A percentile compares a stretch with the other conserved stretches of the same genome.
These are phyloP conservation scores for Sthenelais limicola DNA, from an alignment of 2,888 invertebrate genomes.

Conservation along the genomic window DNA sequence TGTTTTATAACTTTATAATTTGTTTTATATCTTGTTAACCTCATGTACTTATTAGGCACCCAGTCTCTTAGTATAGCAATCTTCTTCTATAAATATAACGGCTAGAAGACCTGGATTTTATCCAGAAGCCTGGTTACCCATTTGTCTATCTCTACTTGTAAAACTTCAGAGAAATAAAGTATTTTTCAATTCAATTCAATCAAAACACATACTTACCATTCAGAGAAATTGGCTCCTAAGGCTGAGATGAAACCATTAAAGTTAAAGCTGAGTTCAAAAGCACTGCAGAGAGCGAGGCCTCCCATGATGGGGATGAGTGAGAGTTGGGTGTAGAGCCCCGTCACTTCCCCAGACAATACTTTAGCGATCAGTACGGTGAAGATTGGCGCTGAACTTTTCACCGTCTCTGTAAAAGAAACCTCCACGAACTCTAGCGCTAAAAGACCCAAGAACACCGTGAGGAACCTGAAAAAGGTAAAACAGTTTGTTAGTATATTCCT, in stretches of 20 bases:
- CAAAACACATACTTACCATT: constrained; percentile 75
- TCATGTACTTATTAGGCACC: too few relatives aligned
- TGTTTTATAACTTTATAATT: too few relatives aligned
- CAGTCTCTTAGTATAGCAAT: too few relatives aligned
- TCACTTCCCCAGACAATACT: constrained; percentile 70
- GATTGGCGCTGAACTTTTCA: constrained; percentile 85
- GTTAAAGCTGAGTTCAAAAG: constrained; percentile 85
- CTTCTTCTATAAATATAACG: too few relatives aligned
- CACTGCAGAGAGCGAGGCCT: constrained; percentile 82
- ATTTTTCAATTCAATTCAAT: constrained; percentile 6
- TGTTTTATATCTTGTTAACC: too few relatives aligned
- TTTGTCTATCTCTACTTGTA: too few relatives aligned
- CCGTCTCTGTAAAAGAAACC: constrained; percentile 86
- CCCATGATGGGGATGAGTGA: constrained; percentile 85
- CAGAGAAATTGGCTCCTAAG: constrained; percentile 84
- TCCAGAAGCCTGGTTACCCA: too few relatives aligned
- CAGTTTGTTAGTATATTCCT: not conserved
- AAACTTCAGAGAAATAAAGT: too few relatives aligned
- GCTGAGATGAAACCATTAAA: constrained; percentile 82
- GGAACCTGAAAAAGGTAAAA: constrained; percentile 76
- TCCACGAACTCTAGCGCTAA: constrained; percentile 84
- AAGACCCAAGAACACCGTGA: constrained; percentile 82
- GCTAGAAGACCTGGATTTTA: too few relatives aligned
- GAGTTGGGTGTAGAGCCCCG: constrained; percentile 68
- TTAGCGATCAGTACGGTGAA: constrained; percentile 84